Conservation (phyloP, 1,140 invertebrate genomes). For the Pseudomyrmex gracilis region DNA sequence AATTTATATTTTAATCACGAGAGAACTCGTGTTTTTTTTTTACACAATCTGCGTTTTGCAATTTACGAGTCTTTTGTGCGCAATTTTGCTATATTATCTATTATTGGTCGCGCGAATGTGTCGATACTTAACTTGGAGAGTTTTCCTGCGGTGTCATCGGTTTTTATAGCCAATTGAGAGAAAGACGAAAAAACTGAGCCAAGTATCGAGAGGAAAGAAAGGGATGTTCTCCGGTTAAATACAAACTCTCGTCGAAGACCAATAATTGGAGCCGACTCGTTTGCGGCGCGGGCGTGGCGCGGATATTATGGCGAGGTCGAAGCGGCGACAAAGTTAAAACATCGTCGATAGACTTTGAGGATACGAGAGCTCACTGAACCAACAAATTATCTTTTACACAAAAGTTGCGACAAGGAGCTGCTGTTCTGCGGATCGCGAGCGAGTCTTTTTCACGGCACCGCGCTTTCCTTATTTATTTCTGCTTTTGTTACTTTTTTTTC, state of each 20-base stretch:
- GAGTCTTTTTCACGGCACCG: constrained; percentile 60
- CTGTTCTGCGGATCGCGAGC: constrained; percentile 56
- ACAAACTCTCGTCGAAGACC: constrained; percentile 45
- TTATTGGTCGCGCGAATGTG: constrained; percentile 8
- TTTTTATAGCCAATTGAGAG: constrained; percentile 41
- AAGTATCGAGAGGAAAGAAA: not conserved
- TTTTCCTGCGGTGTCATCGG: not conserved
- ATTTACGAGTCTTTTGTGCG: not conserved
- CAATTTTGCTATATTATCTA: not conserved
- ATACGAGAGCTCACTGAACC: constrained; percentile 67
- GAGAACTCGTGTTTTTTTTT: not conserved
- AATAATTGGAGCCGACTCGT: constrained; percentile 67
- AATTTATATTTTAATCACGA: not conserved
- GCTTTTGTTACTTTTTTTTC: constrained; percentile 38
- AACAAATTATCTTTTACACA: constrained; percentile 70
- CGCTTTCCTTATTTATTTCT: constrained; percentile 45
- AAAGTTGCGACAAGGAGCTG: constrained; percentile 15
- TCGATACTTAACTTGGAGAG: not conserved
- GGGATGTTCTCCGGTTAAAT: constrained; percentile 54
- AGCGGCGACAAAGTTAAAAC: constrained; percentile 51
- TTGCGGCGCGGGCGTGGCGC: constrained; percentile 10
- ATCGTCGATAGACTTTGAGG: constrained; percentile 35
- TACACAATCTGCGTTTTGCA: constrained; percentile 9
- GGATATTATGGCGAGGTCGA: constrained; percentile 44
- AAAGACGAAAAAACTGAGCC: constrained; percentile 19